Base-by-base conservation (phyloP, 2,888 invertebrate species). In the Orchesella flavescens region DNA sequence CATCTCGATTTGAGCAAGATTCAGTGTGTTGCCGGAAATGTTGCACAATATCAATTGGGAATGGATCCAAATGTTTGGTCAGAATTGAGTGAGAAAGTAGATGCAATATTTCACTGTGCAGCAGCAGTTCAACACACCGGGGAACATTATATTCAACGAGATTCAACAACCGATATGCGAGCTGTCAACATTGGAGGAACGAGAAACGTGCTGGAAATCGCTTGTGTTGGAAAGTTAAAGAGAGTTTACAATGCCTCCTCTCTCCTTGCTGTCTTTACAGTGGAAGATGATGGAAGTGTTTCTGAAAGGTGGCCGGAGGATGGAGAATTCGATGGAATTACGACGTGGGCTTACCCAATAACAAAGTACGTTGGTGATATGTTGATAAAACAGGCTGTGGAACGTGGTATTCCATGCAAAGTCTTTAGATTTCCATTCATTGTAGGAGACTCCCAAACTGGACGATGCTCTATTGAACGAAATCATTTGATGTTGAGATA, bases 401-500 rank as follows among this genome's bases (percentile, higher is more conserved):
- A 68, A 1, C 19, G 77, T 7, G 69, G 77, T 7, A 17, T 77
- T 23, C 77, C 68, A 1, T 19, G 72, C 10, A 77, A 77, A 46
- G 77, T 69, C 0, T 59, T 77, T 17, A 2, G 77, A 4, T 61
- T 69, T 17, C 69, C 77, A 15, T 17, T 59, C 13, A 57, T 77
- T n/a, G 49, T 43, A 24, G 75, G 75, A 1, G 34, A 75, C 4
- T 24, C 53, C 0, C 1, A 2, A 34, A 66, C 55, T 17, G 75
- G 75, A 5, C 44, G 19, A 49, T 53, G 49, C 68, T 15, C 34
- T 7, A 13, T 65, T 21, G 34, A 72, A 0, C 43, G 57, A 1
- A 77, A 77, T 15, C 69, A 65, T 12, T 23, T 77, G 19, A 66
- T 83, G 68, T 44, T 82, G 12, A 69, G 83, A n/a, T 66, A 77